Evolutionary conservation across 2,888 invertebrate species (phyloP), one percentile per base, ranked within the genome.

Genomic region (Stenotaenia linearis): DNA sequence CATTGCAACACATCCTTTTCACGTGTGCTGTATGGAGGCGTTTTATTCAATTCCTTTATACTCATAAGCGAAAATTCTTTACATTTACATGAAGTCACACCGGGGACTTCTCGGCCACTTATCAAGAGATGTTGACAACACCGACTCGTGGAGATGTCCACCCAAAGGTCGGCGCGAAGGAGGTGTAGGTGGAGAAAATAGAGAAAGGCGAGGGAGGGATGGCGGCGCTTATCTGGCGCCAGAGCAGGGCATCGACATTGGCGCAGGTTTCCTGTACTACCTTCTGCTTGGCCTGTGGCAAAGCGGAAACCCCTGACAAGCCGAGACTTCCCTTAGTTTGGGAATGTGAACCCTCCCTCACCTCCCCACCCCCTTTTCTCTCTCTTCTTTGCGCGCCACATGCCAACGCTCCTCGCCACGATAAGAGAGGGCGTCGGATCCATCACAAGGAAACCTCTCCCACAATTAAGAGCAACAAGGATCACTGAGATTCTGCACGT

Each of bases 191-290:
- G 69, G 69, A 69, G 69, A 69, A 69, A 69, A 18, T 50, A 25
- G 69, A 28, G 69, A 28, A 69, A 69, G 69, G 56, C 2, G 50
- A n/a, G 5, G 12, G 50, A n/a, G 5, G 69, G 69, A n/a, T 69
- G 69, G 69, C 69, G 69, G 6, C 69, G 69, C 69, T 69, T 69
- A 69, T 69, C 69, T 69, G 69, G 69, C 69, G 69, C 69, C 77
- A 28, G 45, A 25, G 40, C 77, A 77, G 40, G 77, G 40, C 77
- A 77, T 77, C 40, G 77, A 77, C 77, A 77, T 45, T 35, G 77
- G 77, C 28, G 77, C 77, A 77, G 77, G 40, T 77, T 77, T 77
- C 77, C 77, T 77, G 77, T 77, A 45, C 77, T 69, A 77, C 77
- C 77, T 77, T 77, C 77, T 45, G 40, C 45, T 37, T 23, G 45